Conservation (phyloP, 2,797 vertebrate genomes). For the Buphagus erythrorhynchus region DNA sequence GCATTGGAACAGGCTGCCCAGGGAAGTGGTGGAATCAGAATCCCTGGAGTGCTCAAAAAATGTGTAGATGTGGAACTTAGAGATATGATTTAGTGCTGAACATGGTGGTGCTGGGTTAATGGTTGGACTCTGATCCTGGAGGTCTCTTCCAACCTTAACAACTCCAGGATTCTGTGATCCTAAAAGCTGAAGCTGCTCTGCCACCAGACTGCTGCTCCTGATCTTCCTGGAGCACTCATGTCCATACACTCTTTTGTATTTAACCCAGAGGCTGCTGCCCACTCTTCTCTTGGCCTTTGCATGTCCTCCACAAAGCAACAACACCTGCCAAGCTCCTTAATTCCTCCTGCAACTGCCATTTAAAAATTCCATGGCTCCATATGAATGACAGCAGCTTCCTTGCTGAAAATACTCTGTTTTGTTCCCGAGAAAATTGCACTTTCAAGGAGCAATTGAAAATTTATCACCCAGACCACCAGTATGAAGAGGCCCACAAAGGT, state of each 20-base stretch:
- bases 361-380: neutral
- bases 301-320: neutral
- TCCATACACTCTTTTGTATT: accelerated
- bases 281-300: neutral
- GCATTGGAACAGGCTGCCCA: neutral
- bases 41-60: neutral
- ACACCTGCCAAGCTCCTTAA: neutral
- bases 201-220: neutral
- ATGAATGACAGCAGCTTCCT: neutral
- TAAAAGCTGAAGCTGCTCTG: neutral
- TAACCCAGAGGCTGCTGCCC: neutral
- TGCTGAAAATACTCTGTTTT: neutral
- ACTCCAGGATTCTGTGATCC: neutral
- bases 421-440: neutral
- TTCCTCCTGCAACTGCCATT: neutral
- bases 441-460: neutral
- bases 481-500: neutral
- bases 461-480: neutral
- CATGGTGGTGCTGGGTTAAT: accelerated
- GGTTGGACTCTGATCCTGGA: neutral
- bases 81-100: neutral
- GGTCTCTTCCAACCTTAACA: neutral
- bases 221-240: neutral
- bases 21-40: neutral
- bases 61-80: neutral